Base-by-base conservation (phyloP, 2,797 vertebrate species). In the Microhierax caerulescens region DNA sequence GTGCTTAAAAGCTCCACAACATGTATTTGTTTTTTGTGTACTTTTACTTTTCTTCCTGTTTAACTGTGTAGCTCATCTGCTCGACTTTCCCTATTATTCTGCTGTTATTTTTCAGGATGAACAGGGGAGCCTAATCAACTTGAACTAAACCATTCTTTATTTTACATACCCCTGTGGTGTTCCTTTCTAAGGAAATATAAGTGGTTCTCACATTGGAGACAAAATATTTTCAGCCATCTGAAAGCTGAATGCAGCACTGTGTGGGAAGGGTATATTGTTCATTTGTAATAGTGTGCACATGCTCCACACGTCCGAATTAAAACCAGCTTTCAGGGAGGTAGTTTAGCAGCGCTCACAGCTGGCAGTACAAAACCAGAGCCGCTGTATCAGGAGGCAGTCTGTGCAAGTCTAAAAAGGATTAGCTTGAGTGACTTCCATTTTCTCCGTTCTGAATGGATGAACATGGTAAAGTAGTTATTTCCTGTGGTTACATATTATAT, bases 401-500 rank as follows among this genome's bases (percentile, higher is more conserved):
- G 60, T 80, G 74, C 50, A 84, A 85, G 78, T 54, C 85, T 83
- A 23, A 53, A 93, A 88, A 60, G 65, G 54, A 87, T 82, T 72
- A 77, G 70, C 81, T 84, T 56, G 48, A 90, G 48, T 57, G 67
- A 59, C 76, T 96, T 86, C 75, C 57, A 88, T 94, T 94, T 97
- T 90, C 85, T 93, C n/a, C 34, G 79, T 92, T 96, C 77, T 86
- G 72, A 64, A 57, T 77, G 76, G 63, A 47, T 95, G 81, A 97
- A 60, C 50, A 16, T 37, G 45, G 89, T 22, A 85, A 84, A 94
- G 87, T 43, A 94, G 77, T 78, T 88, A 89, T 88, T 93, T 92
- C 91, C 93, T 85, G 88, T 67, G 86, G 82, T 92, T 97, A 74
- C 74, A 32, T 92, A 91, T 87, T 69, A 87, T 93, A 69, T 69